phyloP scores from a whole-genome alignment of 2,888 invertebrate genomes.

The Cryptophagus acutangulus region DNA sequence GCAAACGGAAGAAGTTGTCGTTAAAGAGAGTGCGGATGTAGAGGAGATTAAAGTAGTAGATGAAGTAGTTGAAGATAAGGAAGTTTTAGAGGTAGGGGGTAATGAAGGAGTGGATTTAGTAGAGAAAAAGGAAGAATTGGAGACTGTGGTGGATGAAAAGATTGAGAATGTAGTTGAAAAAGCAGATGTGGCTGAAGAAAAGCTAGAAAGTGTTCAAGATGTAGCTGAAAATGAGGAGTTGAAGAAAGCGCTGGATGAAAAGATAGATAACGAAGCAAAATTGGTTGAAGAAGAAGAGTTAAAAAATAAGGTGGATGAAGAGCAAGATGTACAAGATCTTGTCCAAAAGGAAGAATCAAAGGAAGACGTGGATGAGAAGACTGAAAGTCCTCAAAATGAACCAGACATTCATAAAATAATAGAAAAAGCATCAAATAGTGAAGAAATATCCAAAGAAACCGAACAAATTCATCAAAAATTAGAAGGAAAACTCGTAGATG shows the following conservation, averaged over 20 bases:
- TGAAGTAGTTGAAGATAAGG: slow-evolving; percentile 29
- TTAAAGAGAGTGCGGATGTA: not conserved
- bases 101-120: slow-evolving; percentile 11
- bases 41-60: slow-evolving; percentile 13
- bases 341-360: slow-evolving; percentile 6
- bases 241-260: slow-evolving; percentile 6
- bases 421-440: slow-evolving; percentile 4
- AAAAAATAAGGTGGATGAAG: not conserved
- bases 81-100: slow-evolving; percentile 13
- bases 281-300: slow-evolving; percentile 7
- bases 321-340: not conserved
- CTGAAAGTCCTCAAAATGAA: not conserved
- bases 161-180: slow-evolving; percentile 1
- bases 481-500: too few species aligned
- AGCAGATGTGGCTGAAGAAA: slow-evolving; percentile 12
- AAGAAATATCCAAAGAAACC: slow-evolving; percentile 13
- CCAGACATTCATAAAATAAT: not conserved
- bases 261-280: slow-evolving; percentile 9
- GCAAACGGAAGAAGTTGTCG: slow-evolving; percentile 7
- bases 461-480: too few species aligned
- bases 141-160: slow-evolving; percentile 1
- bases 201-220: slow-evolving; percentile 3
- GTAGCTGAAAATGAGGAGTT: not conserved
- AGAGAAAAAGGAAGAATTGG: slow-evolving; percentile 9
- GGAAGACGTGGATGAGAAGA: not conserved